A percentile compares a stretch with the other conserved stretches of the same genome.
Conservation (phyloP, 1,140 invertebrate genomes). For the Drosophila sp. region DNA sequence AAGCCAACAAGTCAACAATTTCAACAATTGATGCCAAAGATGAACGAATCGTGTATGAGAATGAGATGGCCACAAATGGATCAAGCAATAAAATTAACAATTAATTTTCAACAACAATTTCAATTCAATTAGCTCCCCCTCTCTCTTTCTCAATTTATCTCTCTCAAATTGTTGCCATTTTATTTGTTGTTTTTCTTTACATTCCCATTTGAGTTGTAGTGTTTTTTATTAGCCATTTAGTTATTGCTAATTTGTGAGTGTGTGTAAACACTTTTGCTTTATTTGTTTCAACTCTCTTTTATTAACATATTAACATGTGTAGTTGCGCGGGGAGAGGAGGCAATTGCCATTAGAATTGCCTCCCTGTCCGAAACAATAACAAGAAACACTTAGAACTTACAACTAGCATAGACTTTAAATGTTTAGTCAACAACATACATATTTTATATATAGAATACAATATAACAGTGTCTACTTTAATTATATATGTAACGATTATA, state of each 20-base stretch:
- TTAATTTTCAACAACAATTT: constrained; percentile 20
- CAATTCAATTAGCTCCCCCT: constrained; percentile 50
- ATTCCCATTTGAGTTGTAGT: constrained; percentile 57
- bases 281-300: constrained; percentile 34
- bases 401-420: constrained; percentile 66
- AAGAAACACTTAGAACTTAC: constrained; percentile 30
- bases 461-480: constrained; percentile 45
- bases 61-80: constrained; percentile 16
- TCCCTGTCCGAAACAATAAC: constrained; percentile 11
- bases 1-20: constrained; percentile 21
- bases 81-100: constrained; percentile 20
- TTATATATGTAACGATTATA: constrained; percentile 35
- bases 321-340: constrained; percentile 32
- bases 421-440: constrained; percentile 62
- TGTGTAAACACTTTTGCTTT: constrained; percentile 47
- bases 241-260: constrained; percentile 53
- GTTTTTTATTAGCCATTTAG: constrained; percentile 52
- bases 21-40: constrained; percentile 68
- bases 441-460: constrained; percentile 20
- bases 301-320: constrained; percentile 26
- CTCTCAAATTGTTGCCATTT: constrained; percentile 14
- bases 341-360: constrained; percentile 43
- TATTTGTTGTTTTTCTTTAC: constrained; percentile 3
- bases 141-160: constrained; percentile 11
- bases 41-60: constrained; percentile 55